A percentile compares a stretch with the other conserved stretches of the same genome.
Evolutionary conservation across 2,888 invertebrate genomes (phyloP).

Genomic region (Theretra japonica): DNA sequence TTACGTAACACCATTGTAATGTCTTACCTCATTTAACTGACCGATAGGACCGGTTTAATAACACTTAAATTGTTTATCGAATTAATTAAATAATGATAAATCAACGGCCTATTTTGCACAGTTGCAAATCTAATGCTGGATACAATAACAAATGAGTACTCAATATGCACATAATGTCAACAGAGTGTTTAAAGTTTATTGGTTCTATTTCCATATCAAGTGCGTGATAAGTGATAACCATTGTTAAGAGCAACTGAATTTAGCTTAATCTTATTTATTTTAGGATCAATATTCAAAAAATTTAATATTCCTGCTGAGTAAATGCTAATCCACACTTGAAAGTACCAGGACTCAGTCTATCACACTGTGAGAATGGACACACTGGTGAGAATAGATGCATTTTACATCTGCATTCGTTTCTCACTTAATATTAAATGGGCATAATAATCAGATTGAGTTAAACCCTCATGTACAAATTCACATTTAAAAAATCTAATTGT

Average conservation of each 20-base stretch:
- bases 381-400: no score
- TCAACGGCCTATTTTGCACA: conserved; percentile 12
- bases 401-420: no score
- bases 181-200: conserved; percentile 12
- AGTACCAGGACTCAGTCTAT: no score
- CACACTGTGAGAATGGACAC: no score
- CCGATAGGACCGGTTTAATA: conserved; percentile 2
- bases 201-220: conserved; percentile 21
- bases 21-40: conserved; percentile 6
- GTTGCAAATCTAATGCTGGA: conserved; percentile 14
- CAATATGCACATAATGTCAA: conserved; percentile 6
- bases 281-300: not conserved
- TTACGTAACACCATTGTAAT: not conserved
- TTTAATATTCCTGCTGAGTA: no score
- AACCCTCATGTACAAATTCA: no score
- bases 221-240: conserved; percentile 22
- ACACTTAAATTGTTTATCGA: not conserved
- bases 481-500: no score
- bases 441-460: no score
- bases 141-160: conserved; percentile 15
- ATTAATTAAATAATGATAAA: conserved; percentile 17
- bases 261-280: conserved; percentile 10
- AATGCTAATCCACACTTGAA: no score
- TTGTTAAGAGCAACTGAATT: conserved; percentile 9
- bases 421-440: no score